These are phyloP conservation scores for Enoplolaimus lenunculus DNA, from an alignment of 2,888 invertebrate species.

Conservation along the genomic window DNA sequence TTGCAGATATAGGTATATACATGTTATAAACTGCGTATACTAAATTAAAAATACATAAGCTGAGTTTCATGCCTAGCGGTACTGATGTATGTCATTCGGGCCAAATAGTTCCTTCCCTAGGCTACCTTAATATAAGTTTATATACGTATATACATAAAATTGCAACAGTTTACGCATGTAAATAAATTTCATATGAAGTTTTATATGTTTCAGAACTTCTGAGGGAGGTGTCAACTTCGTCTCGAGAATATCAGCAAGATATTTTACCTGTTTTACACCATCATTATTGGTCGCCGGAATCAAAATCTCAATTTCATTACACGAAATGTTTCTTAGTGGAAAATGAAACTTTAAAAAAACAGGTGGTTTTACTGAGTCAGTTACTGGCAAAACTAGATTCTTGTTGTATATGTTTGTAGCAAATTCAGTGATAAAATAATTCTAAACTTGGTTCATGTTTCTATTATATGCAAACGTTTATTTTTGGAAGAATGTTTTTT, in stretches of 20 bases:
- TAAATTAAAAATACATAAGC: too few species aligned
- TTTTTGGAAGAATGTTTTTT: neutral
- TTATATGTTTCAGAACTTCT: constrained; percentile 5
- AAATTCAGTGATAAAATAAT: too few species aligned
- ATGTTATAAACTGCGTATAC: too few species aligned
- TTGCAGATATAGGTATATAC: too few species aligned
- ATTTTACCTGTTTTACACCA: constrained; percentile 12
- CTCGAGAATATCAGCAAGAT: constrained; percentile 19
- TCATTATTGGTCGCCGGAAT: constrained; percentile 11
- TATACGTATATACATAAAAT: neutral
- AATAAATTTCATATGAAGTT: neutral
- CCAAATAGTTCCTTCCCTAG: neutral
- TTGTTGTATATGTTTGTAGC: too few species aligned
- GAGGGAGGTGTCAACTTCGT: neutral
- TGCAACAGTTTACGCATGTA: neutral
- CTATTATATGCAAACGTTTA: neutral
- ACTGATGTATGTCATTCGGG: too few species aligned
- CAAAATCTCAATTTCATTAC: neutral
- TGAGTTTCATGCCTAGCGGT: too few species aligned
- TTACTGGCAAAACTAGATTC: too few species aligned
- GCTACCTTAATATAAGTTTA: neutral
- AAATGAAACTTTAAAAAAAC: constrained; percentile 8
- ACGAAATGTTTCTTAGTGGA: constrained; percentile 14
- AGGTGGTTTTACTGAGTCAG: neutral
- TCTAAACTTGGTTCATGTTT: too few species aligned